Evolutionary conservation across 2,113 vertebrate genomes (phyloP), one percentile per base, ranked within the genome.

Genomic region (Turdus rufiventris): DNA sequence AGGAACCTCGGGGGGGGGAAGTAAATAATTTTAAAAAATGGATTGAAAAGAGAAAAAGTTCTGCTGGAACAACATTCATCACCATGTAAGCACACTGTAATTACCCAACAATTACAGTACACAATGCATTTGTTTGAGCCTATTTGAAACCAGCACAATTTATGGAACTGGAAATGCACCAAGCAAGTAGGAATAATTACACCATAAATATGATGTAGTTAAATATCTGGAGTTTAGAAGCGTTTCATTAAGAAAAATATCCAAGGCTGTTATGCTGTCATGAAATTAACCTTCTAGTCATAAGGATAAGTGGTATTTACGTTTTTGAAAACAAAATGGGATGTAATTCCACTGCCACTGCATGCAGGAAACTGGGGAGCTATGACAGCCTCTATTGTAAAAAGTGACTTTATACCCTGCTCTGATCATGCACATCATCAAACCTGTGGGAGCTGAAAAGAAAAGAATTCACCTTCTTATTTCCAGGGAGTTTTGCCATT

Each of bases 181-280:
- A 48, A 73, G 82, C 85, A 94, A 93, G 78, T 25, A 73, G 85
- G 51, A 93, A 88, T 94, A 95, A 94, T 95, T 89, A 38, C 85
- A 80, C 82, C 75, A 85, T 88, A 93, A 96, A 93, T 93, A 90
- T 85, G 88, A 85, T 91, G 85, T 31, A 77, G 91, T 91, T 96
- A 96, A 95, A 91, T 97, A 96, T 83, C 89, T 80, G 24, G 78
- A 77, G 78, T 93, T 95, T 95, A 91, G 93, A 63, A 95, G 91
- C 85, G 70, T 75, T 94, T 93, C 89, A 95, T 97, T 97, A 94
- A 88, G 89, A 94, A 79, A 83, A 94, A 94, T 58, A 95, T 77
- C 89, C 88, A 40, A 86, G 72, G 89, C 82, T 91, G 75, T 89
- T 95, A 88, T 8, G 60, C 42, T 91, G 91, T 90, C 89, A 86